phyloP scores from a whole-genome alignment of 35 echinoderm and acorn worm genomes.

The Apostichopus californicus region DNA sequence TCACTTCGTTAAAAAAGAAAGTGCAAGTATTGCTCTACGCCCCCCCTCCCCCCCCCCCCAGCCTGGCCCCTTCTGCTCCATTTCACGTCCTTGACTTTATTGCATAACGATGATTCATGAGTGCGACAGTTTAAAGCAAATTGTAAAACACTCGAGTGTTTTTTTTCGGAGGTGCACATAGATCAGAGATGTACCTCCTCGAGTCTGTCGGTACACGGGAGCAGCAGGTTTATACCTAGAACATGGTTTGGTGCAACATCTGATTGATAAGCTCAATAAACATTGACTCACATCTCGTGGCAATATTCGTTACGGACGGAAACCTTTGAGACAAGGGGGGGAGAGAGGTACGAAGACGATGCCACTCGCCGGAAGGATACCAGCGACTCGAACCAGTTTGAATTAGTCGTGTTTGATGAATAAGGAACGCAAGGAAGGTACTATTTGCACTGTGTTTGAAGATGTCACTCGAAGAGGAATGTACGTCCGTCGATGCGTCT shows the following conservation, averaged over 20 bases:
- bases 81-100: not conserved
- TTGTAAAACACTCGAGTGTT: not conserved
- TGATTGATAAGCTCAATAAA: slow-evolving; percentile 25
- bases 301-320: not conserved
- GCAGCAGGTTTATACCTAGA: not conserved
- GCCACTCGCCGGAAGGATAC: not conserved
- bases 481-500: not conserved
- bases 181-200: no score
- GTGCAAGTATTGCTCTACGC: not conserved
- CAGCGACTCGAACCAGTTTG: not conserved
- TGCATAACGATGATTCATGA: not conserved
- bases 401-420: not conserved
- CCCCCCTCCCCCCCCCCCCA: no score
- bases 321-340: not conserved
- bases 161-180: not conserved
- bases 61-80: not conserved
- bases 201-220: not conserved
- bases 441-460: not conserved
- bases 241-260: not conserved
- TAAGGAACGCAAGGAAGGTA: not conserved
- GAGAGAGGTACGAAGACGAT: not conserved
- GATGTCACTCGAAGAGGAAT: not conserved
- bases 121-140: not conserved
- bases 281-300: slow-evolving; percentile 12
- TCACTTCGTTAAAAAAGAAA: not conserved